Conservation (phyloP, 2,797 vertebrate species). For the Urosaurus nigricauda region DNA sequence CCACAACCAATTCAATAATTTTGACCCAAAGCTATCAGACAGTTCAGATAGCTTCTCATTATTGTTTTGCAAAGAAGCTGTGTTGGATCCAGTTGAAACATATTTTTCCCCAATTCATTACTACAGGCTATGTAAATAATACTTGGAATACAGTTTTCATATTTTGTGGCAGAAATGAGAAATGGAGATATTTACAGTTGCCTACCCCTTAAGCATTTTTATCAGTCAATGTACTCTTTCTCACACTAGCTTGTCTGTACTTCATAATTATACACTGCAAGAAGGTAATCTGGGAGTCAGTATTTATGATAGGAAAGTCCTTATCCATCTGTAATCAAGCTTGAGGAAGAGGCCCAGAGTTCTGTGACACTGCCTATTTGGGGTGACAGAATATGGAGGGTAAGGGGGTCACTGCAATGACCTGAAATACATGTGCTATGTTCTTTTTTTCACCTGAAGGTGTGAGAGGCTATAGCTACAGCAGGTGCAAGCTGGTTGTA, state of each 20-base stretch:
- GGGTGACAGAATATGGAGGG: too few species aligned
- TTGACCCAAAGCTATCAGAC: slow-evolving; percentile 86
- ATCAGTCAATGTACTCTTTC: slow-evolving; percentile 37
- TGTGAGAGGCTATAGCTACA: too few species aligned
- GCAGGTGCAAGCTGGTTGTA: too few species aligned
- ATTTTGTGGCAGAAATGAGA: slow-evolving; percentile 70
- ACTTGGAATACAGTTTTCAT: slow-evolving; percentile 81
- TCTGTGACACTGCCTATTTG: too few species aligned
- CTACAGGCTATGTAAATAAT: slow-evolving; percentile 82
- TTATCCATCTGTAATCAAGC: slow-evolving; percentile 11
- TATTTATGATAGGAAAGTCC: neutral
- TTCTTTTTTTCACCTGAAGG: too few species aligned
- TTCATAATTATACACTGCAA: neutral
- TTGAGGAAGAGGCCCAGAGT: too few species aligned
- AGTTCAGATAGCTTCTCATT: slow-evolving; percentile 84
- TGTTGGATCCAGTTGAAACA: slow-evolving; percentile 84
- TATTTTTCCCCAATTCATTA: slow-evolving; percentile 78
- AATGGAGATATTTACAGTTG: slow-evolving; percentile 81
- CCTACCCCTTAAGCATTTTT: slow-evolving; percentile 79
- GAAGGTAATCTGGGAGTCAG: neutral
- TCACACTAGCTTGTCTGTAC: slow-evolving; percentile 39
- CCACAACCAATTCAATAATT: slow-evolving; percentile 74
- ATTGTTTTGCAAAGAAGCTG: slow-evolving; percentile 83
- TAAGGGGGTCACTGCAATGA: too few species aligned
- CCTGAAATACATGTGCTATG: too few species aligned